These are phyloP conservation scores for Brachionus sp. DNA, from an alignment of 1,140 invertebrate species.

Conservation along the genomic window DNA sequence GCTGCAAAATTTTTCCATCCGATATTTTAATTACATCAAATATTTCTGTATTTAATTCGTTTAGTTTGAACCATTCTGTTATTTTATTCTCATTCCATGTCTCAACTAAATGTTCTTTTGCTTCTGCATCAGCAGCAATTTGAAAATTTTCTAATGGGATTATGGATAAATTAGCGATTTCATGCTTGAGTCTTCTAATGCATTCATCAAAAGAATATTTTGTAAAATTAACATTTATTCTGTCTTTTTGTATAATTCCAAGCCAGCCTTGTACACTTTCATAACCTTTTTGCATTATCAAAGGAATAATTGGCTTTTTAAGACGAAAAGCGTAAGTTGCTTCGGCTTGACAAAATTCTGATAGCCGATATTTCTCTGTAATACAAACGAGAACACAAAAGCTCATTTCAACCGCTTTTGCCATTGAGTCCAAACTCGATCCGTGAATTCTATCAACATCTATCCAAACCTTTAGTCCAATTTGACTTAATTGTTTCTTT, in stretches of 20 bases:
- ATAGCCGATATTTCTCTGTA: constrained; percentile 11
- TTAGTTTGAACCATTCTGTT: background rate
- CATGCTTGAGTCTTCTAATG: background rate
- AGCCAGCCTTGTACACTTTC: constrained; percentile 53
- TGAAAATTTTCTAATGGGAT: background rate
- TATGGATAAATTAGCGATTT: background rate
- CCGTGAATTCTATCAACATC: constrained; percentile 49
- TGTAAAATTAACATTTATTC: constrained; percentile 51
- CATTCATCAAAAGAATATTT: constrained; percentile 22
- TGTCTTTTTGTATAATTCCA: constrained; percentile 52
- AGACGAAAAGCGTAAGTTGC: constrained; percentile 54
- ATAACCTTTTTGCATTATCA: constrained; percentile 52
- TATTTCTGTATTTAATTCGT: background rate
- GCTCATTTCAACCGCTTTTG: constrained; percentile 55
- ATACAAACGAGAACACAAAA: constrained; percentile 52
- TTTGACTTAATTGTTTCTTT: background rate
- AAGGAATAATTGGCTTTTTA: constrained; percentile 52
- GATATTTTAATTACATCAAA: background rate
- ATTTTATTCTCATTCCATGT: background rate
- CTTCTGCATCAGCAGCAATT: background rate
- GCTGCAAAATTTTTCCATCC: background rate
- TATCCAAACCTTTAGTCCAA: constrained; percentile 47
- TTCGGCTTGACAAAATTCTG: constrained; percentile 47
- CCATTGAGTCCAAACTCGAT: constrained; percentile 57
- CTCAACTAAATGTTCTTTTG: background rate